These are phyloP conservation scores for Prunella himalayana DNA, from an alignment of 2,113 vertebrate genomes.

Conservation along the genomic window DNA sequence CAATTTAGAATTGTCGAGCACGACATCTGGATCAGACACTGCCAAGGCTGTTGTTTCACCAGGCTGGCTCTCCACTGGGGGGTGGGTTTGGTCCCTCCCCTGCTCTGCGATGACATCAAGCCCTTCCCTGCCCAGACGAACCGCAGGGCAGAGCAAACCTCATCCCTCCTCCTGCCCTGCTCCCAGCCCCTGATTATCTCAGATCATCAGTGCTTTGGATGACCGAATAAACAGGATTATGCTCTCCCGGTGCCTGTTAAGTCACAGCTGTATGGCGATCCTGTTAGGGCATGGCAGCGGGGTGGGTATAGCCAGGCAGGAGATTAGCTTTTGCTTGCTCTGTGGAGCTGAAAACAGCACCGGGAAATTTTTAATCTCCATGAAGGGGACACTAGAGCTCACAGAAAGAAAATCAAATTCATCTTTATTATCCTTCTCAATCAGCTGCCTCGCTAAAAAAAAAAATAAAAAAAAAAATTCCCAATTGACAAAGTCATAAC, in stretches of 20 bases:
- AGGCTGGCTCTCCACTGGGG: background rate
- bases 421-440: constrained; percentile 8
- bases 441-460: background rate
- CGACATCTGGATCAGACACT: background rate
- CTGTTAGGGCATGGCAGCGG: constrained; percentile 10
- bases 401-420: constrained; percentile 12
- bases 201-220: constrained; percentile 39
- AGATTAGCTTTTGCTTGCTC: constrained; percentile 50
- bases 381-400: constrained; percentile 35
- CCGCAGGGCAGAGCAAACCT: background rate
- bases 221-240: constrained; percentile 67
- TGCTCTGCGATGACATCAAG: background rate
- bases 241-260: constrained; percentile 28
- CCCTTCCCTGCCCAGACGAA: background rate
- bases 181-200: constrained; percentile 25
- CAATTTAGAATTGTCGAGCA: background rate
- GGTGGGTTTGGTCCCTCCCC: background rate
- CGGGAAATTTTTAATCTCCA: constrained; percentile 56
- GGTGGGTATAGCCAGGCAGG: constrained; percentile 13
- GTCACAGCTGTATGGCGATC: constrained; percentile 36
- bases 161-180: background rate
- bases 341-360: constrained; percentile 34
- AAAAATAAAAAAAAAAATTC: background rate
- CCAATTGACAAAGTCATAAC: background rate
- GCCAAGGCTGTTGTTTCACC: background rate